Base-by-base conservation (phyloP, 1,140 invertebrate species). In the Tachypleus tridentatus region DNA sequence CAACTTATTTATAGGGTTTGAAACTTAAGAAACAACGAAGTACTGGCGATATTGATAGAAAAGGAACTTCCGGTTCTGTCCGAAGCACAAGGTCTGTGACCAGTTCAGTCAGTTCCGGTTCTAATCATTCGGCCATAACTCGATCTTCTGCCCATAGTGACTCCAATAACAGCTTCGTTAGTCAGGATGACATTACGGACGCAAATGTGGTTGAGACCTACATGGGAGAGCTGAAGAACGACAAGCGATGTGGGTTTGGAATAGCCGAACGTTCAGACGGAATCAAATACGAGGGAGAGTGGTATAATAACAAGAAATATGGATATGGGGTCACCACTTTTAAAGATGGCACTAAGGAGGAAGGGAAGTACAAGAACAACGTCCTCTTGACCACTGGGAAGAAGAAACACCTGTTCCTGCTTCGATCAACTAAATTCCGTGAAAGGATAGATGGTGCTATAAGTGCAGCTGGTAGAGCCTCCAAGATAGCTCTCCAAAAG, bases 321-420 rank as follows among this genome's bases (percentile, higher is more conserved):
- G 97, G 97, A 47, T 99, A 98, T 77, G 97, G 97, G 29, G 92
- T 98, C 4, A 99, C 97, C 1, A 97, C 89, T 4, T 94, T 98
- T 74, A 87, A 90, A 50, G 96, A 98, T 75, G 93, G 93, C 5
- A 88, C 86, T 47, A 87, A 87, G 71, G 95, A 98, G 76, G 95
- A 98, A 75, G 96, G 96, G 63, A 98, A 98, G 82, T 99, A 99
- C 80, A 98, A 98, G 80, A 97, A 98, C 81, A 98, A 99, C 79
- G 88, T 97, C 10, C 83, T 98, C 59, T 91, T 97, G 73, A 95
- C 93, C n/a, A 96, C 91, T 70, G 92, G 94, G 73, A 96, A 97
- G 80, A 95, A 96, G 79, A 93, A 92, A 79, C 94, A 97, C 77
- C 82, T 98, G 73, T 97, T 99, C 79, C 84, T 98, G 60, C 93